phyloP scores from a whole-genome alignment of 92 coral and sea anemone genomes.

The Palythoa grandiflora region DNA sequence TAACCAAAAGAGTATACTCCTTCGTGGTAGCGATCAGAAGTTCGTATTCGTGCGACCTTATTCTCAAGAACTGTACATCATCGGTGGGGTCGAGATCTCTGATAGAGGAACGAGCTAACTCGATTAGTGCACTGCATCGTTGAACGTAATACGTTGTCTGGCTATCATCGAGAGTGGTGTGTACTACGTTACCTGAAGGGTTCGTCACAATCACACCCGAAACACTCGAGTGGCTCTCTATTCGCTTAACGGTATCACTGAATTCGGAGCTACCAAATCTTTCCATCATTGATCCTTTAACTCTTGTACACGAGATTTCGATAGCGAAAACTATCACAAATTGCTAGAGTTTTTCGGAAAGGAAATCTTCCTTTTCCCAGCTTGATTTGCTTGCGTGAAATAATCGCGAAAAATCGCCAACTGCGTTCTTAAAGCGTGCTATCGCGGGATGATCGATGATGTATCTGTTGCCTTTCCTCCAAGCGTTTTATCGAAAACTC shows the following conservation, averaged over 20 bases:
- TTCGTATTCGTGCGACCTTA: constrained; percentile 76
- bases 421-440: background rate
- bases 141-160: constrained; percentile 71
- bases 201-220: constrained; percentile 73
- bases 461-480: background rate
- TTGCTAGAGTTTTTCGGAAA: background rate
- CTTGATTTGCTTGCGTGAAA: background rate
- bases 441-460: background rate
- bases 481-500: background rate
- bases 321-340: background rate
- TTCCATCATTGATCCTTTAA: constrained; percentile 23
- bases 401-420: background rate
- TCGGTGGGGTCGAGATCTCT: constrained; percentile 80
- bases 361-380: background rate
- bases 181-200: constrained; percentile 59
- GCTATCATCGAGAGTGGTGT: constrained; percentile 68
- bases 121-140: constrained; percentile 62
- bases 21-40: constrained; percentile 77
- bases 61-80: constrained; percentile 78
- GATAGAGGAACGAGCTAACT: constrained; percentile 69
- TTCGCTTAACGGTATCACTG: constrained; percentile 66
- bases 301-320: background rate
- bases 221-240: constrained; percentile 78
- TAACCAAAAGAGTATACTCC: constrained; percentile 71
- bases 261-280: constrained; percentile 60